phyloP scores from a whole-genome alignment of 2,113 vertebrate species.

The Phaethon lepturus region DNA sequence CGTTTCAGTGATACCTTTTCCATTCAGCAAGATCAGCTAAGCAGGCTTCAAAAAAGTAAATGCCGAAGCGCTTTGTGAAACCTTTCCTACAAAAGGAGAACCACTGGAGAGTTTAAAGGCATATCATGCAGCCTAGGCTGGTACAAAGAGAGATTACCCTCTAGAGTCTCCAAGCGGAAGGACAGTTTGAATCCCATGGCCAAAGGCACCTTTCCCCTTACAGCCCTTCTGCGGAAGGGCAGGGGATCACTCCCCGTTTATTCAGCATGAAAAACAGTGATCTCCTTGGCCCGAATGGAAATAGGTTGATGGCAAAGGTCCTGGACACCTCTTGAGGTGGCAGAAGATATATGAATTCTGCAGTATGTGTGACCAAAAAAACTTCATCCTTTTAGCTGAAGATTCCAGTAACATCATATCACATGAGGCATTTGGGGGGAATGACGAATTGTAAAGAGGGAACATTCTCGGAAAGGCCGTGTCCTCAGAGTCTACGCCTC shows the following conservation, averaged over 20 bases:
- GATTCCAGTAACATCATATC: constrained; percentile 40
- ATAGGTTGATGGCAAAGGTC: not conserved
- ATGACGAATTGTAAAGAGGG: constrained; percentile 26
- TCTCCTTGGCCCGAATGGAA: not conserved
- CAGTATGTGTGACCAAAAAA: not conserved
- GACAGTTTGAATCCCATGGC: not conserved
- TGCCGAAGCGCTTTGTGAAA: not conserved
- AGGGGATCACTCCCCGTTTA: not conserved
- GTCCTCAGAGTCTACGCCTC: constrained; percentile 32
- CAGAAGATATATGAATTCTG: not conserved
- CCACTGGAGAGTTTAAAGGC: constrained; percentile 32
- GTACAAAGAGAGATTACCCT: not conserved
- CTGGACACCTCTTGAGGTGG: not conserved
- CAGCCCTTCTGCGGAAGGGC: not conserved
- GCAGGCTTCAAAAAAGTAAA: constrained; percentile 44
- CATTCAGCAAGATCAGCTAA: constrained; percentile 49
- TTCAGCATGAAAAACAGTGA: not conserved
- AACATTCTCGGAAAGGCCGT: constrained; percentile 55
- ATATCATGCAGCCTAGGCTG: not conserved
- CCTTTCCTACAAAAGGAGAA: not conserved
- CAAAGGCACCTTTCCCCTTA: constrained; percentile 1
- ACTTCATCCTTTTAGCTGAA: constrained; percentile 1
- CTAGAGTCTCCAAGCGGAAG: not conserved
- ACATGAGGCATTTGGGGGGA: not conserved
- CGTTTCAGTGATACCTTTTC: constrained; percentile 23